Base-by-base conservation (phyloP, 2,888 invertebrate genomes). In the Hydriomena furcata region DNA sequence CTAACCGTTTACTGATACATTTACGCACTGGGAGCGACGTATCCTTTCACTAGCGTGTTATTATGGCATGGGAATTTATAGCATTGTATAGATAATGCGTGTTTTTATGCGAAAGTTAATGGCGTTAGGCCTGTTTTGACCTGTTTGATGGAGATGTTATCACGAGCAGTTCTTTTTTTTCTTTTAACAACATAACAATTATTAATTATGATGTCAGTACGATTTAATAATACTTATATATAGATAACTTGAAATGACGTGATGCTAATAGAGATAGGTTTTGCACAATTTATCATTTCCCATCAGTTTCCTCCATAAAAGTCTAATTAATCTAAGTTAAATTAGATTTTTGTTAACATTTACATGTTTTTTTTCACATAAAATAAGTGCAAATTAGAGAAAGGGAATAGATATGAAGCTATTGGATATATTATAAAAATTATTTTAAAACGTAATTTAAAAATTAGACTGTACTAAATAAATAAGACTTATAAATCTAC, bases 1-100 rank as follows among this genome's bases (percentile, higher is more conserved):
- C 57, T 68, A 75, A 75, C 73, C 67, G 72, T 69, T 68, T 54
- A 38, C 55, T 61, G 24, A 31, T 40, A 51, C 31, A 60, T 60
- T 56, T 54, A 51, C 52, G 37, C 50, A 52, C 61, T 65, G 55
- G 58, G 60, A 60, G 66, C 59, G 58, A 63, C 62, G 52, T 63
- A 61, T 58, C 60, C 61, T 44, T 55, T 46, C 36, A 46, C 55
- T 37, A 46, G 42, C 59, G 60, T 64, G 60, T 65, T 61, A 53
- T 52, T 52, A 48, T 12, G 13, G 34, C 47, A 25, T 47, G 52
- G 52, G 52, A 47, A 47, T 43, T 46, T 41, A 52, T 46, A 40
- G 43, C 43, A 52, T 47, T 52, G 47, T 52, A 37, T 23, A 37
- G 42, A 28, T 47, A 35, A 27, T 45, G 36, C 21, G 23, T 28